Evolutionary conservation across 2,797 vertebrate genomes (phyloP).

Genomic region (Adelosebastes latens): DNA sequence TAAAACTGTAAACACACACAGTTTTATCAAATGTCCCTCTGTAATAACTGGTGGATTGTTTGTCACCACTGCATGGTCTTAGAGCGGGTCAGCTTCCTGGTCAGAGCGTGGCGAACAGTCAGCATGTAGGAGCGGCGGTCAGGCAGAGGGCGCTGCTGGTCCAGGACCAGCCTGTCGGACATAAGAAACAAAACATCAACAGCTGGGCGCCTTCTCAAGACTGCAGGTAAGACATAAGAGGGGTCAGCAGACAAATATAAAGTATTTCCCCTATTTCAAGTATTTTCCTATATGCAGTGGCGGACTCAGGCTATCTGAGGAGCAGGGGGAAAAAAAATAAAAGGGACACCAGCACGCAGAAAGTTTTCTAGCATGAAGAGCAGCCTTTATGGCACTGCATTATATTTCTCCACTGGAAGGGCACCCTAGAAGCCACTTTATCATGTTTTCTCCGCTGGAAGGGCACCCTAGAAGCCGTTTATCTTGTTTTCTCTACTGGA

Average conservation of each 20-base stretch:
- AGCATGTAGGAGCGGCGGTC: conserved; percentile 82
- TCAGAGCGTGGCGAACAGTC: conserved; percentile 79
- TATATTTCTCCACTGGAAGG: no score
- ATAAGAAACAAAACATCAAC: background rate
- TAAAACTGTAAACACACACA: background rate
- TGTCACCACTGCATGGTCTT: conserved; percentile 85
- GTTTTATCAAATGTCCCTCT: background rate
- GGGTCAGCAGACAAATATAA: background rate
- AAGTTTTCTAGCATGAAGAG: no score
- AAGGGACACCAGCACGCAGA: no score
- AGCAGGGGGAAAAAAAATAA: no score
- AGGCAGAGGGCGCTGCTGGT: conserved; percentile 76
- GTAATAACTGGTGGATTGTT: background rate
- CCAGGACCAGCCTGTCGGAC: conserved; percentile 72
- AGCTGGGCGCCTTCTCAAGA: background rate
- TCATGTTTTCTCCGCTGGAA: no score
- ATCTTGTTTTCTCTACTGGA: accelerated
- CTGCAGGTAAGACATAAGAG: background rate
- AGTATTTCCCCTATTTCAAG: no score
- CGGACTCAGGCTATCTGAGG: no score
- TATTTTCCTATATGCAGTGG: no score
- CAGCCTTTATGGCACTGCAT: no score
- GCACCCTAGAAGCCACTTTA: no score
- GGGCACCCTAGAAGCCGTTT: no score
- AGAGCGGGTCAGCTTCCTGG: conserved; percentile 80